Evolutionary conservation across 2,113 vertebrate species (phyloP).

Genomic region (Hippocampus abdominalis): DNA sequence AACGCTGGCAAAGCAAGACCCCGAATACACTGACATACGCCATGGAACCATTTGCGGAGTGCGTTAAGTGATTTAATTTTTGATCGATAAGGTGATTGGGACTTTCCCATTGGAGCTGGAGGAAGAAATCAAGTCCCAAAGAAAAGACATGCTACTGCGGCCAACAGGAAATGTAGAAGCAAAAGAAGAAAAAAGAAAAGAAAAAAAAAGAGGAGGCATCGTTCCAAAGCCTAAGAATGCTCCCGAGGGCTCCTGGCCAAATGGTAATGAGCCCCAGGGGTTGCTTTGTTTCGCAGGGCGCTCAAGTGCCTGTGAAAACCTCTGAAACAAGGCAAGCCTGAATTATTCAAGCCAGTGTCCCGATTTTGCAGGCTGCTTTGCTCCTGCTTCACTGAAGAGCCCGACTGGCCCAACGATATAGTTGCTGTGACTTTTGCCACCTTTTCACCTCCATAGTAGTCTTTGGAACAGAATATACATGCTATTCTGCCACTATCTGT

Average conservation of each 20-base stretch:
- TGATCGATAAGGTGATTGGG: conserved; percentile 8
- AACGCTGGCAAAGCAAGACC: background rate
- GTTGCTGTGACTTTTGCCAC: conserved; percentile 15
- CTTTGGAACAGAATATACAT: background rate
- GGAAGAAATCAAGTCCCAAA: conserved; percentile 52
- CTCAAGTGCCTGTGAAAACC: conserved; percentile 73
- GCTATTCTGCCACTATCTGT: background rate
- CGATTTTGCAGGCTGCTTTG: conserved; percentile 42
- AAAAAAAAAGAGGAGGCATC: conserved; percentile 36
- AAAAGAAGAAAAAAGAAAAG: conserved; percentile 49
- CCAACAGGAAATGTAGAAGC: conserved; percentile 58
- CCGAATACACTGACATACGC: conserved; percentile 21
- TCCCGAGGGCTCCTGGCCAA: conserved; percentile 69
- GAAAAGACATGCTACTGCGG: conserved; percentile 50
- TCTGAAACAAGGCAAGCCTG: conserved; percentile 65
- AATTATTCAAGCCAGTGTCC: conserved; percentile 67
- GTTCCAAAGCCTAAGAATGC: conserved; percentile 66
- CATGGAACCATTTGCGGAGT: background rate
- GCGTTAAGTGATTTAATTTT: conserved; percentile 2
- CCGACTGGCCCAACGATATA: conserved; percentile 23
- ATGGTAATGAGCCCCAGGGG: conserved; percentile 73
- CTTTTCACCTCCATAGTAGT: background rate
- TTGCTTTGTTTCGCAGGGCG: conserved; percentile 69
- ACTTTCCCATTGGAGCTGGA: conserved; percentile 39
- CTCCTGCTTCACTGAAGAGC: conserved; percentile 31